Percentiles rank a stretch among this genome's conserved stretches.
These are phyloP conservation scores for Tinea pellionella DNA, from an alignment of 2,888 invertebrate species.

Conservation along the genomic window DNA sequence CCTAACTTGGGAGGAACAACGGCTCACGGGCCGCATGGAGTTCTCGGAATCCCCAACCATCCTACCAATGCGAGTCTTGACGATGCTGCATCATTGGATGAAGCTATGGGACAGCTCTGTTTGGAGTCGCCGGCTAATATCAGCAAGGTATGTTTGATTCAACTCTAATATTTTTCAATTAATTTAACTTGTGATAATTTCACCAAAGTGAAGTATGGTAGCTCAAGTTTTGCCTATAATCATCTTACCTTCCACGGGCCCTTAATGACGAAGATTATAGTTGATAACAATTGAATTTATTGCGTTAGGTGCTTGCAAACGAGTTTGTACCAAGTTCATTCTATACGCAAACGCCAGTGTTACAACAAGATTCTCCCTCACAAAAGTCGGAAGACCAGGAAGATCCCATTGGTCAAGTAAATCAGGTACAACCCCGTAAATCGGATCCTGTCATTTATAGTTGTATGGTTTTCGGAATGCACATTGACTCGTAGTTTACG, in stretches of 20 bases:
- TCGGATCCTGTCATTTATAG: neutral
- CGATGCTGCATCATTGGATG: neutral
- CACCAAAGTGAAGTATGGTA: no score
- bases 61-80: no score
- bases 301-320: conserved; percentile 36
- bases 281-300: conserved; percentile 4
- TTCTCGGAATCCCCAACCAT: neutral
- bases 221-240: no score
- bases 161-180: no score
- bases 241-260: no score
- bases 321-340: conserved; percentile 56
- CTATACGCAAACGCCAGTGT: conserved; percentile 37
- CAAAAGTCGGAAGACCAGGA: conserved; percentile 30
- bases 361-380: conserved; percentile 40
- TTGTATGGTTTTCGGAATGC: neutral
- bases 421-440: conserved; percentile 37
- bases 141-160: conserved; percentile 33
- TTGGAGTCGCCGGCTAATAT: conserved; percentile 42
- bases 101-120: conserved; percentile 41
- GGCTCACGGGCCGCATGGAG: conserved; percentile 12
- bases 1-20: conserved; percentile 13
- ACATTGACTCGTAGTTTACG: no score
- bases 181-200: no score
- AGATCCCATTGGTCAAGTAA: conserved; percentile 39
- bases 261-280: no score